These are phyloP conservation scores for Aurelia sp. DNA, from an alignment of 30 jellyfish, hydroid and myxozoan genomes.

Conservation along the genomic window DNA sequence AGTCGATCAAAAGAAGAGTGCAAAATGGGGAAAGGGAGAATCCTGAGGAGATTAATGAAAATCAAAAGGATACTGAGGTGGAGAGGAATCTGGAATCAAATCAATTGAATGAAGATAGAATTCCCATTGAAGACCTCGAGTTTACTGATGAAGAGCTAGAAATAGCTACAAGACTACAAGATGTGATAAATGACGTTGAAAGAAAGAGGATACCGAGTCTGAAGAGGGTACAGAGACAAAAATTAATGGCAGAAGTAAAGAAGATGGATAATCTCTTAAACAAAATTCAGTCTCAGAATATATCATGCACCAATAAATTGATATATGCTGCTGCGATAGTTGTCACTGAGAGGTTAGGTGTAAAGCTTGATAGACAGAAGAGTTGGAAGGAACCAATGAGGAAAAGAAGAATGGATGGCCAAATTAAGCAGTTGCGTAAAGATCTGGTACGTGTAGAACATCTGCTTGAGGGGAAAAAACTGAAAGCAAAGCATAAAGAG, in stretches of 20 bases:
- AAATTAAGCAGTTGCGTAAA: background rate
- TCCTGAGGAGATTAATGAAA: constrained; percentile 1
- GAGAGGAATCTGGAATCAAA: constrained; percentile 9
- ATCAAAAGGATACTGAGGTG: background rate
- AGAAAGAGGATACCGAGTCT: constrained; percentile 29
- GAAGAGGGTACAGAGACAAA: constrained; percentile 30
- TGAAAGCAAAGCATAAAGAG: no score
- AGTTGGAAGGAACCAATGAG: background rate
- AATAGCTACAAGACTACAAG: constrained; percentile 18
- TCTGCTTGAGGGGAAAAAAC: no score
- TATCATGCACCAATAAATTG: background rate
- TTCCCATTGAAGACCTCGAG: constrained; percentile 18
- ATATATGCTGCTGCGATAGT: constrained; percentile 27
- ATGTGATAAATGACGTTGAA: constrained; percentile 19
- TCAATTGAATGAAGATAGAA: constrained; percentile 8
- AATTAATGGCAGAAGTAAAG: constrained; percentile 27
- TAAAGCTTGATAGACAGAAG: background rate
- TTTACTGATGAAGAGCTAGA: constrained; percentile 20
- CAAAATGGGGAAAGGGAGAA: constrained; percentile 6
- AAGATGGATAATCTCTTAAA: constrained; percentile 19
- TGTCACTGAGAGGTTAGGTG: constrained; percentile 18
- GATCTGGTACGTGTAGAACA: no score
- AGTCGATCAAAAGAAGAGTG: constrained; percentile 18
- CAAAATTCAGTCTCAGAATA: constrained; percentile 19
- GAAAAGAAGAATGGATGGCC: constrained; percentile 9